Evolutionary conservation across 2,888 invertebrate species (phyloP).

Genomic region (Andrena bucephala): DNA sequence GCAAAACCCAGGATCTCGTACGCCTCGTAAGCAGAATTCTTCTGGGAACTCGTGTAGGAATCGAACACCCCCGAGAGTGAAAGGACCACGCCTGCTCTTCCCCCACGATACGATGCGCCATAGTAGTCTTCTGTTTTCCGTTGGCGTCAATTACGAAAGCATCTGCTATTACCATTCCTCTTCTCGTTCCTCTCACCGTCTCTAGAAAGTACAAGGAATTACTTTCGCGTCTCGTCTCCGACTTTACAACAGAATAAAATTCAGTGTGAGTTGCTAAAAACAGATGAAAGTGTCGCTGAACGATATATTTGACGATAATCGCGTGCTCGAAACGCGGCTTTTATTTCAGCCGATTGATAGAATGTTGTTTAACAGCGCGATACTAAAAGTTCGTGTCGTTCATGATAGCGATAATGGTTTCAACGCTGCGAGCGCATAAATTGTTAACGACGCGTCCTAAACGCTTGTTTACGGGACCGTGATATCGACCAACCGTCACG

Average conservation of each 20-base stretch:
- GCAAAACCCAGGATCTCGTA: conserved; percentile 64
- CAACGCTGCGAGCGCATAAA: not conserved
- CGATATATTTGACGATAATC: not conserved
- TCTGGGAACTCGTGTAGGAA: conserved; percentile 66
- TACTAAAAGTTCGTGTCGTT: not conserved
- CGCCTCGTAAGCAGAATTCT: conserved; percentile 69
- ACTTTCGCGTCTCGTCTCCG: not conserved
- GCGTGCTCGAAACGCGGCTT: not conserved
- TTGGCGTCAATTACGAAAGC: conserved; percentile 56
- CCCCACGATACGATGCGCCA: conserved; percentile 27
- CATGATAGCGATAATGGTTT: conserved; percentile 1
- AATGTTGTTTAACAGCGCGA: not conserved
- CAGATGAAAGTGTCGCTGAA: not conserved
- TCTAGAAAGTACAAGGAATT: not conserved
- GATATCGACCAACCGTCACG: conserved; percentile 12
- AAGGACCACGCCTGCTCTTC: conserved; percentile 70
- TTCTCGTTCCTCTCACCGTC: not conserved
- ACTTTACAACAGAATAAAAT: not conserved
- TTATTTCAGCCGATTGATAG: not conserved
- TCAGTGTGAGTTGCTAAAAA: not conserved
- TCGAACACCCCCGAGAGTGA: conserved; percentile 72
- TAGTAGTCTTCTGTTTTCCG: conserved; percentile 52
- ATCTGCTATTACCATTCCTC: not conserved
- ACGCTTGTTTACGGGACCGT: not conserved
- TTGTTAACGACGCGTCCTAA: not conserved